phyloP scores from a whole-genome alignment of 2,113 vertebrate genomes.

The Xenus cinereus region DNA sequence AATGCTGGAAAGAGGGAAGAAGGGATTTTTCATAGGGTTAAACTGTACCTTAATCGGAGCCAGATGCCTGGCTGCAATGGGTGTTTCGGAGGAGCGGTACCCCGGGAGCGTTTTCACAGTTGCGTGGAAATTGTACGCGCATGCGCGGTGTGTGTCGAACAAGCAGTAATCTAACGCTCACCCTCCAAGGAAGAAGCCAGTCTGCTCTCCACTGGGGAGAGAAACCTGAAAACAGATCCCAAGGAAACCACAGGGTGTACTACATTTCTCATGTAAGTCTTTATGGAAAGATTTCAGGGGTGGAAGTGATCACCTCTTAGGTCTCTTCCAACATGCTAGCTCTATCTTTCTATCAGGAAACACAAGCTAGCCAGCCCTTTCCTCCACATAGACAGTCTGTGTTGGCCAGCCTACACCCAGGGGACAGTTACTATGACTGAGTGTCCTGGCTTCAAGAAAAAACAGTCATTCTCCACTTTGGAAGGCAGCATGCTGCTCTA shows the following conservation, averaged over 20 bases:
- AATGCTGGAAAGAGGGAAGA: not conserved
- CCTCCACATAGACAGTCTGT: not conserved
- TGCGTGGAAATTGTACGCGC: not conserved
- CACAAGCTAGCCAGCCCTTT: not conserved
- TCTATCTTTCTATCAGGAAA: not conserved
- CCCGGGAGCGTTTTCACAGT: not conserved
- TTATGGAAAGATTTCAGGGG: not conserved
- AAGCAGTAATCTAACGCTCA: not conserved
- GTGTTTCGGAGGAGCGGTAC: not conserved
- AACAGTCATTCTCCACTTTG: not conserved
- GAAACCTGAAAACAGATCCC: not conserved
- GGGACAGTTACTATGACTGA: not conserved
- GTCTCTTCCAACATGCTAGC: not conserved
- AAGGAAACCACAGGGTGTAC: not conserved
- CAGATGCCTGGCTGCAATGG: not conserved
- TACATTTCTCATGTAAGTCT: not conserved
- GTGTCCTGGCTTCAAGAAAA: not conserved
- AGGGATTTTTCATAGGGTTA: not conserved
- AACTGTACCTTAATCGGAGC: not conserved
- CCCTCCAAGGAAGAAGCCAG: not conserved
- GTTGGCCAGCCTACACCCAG: not conserved
- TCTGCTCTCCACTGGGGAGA: not conserved
- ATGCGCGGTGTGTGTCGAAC: fast-evolving
- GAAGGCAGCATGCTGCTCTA: not conserved
- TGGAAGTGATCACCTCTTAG: not conserved